Evolutionary conservation across 2,113 vertebrate genomes (phyloP).

Genomic region (Protomyctophum bolini): DNA sequence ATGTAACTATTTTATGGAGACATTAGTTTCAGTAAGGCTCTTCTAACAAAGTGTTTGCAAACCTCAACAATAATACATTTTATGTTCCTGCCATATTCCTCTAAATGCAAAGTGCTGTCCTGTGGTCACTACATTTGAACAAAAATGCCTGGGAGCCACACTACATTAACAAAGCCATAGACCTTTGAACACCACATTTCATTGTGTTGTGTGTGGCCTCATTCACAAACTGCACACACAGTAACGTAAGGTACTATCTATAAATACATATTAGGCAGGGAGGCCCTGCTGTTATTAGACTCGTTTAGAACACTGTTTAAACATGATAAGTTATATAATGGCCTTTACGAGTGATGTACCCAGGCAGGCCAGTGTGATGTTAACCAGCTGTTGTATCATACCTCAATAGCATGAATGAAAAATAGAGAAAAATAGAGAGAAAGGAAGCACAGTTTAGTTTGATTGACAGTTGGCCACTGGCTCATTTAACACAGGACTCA

Average conservation of each 20-base stretch:
- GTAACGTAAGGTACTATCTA: too few relatives aligned
- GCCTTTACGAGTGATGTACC: slow-evolving; percentile 53
- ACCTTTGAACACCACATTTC: too few relatives aligned
- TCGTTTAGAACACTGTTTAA: slow-evolving; percentile 1
- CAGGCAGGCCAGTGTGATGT: slow-evolving; percentile 63
- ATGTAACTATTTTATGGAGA: too few relatives aligned
- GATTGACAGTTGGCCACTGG: slow-evolving; percentile 53
- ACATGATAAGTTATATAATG: slow-evolving; percentile 56
- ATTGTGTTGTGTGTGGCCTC: too few relatives aligned
- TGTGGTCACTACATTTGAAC: neutral
- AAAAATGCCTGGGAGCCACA: neutral
- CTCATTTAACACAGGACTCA: slow-evolving; percentile 21
- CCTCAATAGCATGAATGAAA: slow-evolving; percentile 38
- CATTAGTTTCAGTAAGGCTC: too few relatives aligned
- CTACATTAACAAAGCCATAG: neutral
- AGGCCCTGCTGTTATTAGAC: slow-evolving; percentile 16
- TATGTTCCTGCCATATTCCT: neutral
- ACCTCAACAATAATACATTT: neutral
- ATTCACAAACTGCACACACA: too few relatives aligned
- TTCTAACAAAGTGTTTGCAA: too few relatives aligned
- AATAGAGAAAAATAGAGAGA: slow-evolving; percentile 5
- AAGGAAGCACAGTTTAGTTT: slow-evolving; percentile 23
- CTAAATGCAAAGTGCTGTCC: neutral
- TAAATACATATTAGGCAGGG: too few relatives aligned
- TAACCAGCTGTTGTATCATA: slow-evolving; percentile 51